Percentiles rank a stretch among this genome's conserved stretches.
Conservation (phyloP, 2,888 invertebrate species). For the Beris morrisii region DNA sequence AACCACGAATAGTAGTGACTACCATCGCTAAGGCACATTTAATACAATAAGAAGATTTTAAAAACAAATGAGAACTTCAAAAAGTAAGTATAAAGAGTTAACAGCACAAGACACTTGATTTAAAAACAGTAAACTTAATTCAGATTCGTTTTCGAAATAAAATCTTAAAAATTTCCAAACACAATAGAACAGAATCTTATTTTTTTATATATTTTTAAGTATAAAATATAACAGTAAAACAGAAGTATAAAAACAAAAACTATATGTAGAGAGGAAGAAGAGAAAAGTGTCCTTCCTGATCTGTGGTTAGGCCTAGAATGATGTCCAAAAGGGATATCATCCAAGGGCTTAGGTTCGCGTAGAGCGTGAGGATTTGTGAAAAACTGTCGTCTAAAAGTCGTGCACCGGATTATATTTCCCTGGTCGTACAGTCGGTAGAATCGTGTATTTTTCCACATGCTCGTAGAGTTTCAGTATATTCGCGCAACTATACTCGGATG, state of each 20-base stretch:
- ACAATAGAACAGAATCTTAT: too few species aligned
- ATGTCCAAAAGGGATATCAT: slow-evolving; percentile 51
- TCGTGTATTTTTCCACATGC: slow-evolving; percentile 13
- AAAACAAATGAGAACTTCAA: too few species aligned
- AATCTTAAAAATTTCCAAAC: too few species aligned
- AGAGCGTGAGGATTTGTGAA: slow-evolving; percentile 20
- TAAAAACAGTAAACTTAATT: too few species aligned
- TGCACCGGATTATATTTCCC: slow-evolving; percentile 35
- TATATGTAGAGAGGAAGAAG: slow-evolving; percentile 23
- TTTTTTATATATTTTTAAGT: too few species aligned
- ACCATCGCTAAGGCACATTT: too few species aligned
- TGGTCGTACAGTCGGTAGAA: slow-evolving; percentile 11
- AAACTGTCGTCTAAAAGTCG: slow-evolving; percentile 33
- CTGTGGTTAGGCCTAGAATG: slow-evolving; percentile 59
- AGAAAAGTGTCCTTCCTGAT: slow-evolving; percentile 54
- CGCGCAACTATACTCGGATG: slow-evolving; percentile 24
- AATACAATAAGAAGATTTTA: too few species aligned
- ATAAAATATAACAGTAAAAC: too few species aligned
- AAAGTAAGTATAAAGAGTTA: too few species aligned
- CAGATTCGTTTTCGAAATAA: too few species aligned
- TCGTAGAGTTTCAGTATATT: slow-evolving; percentile 23
- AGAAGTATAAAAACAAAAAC: slow-evolving; percentile 6
- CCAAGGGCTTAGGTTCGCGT: slow-evolving; percentile 34
- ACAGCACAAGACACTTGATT: too few species aligned
- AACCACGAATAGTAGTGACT: too few species aligned